Conservation (phyloP, 2,888 invertebrate species). For the Coleophora deauratella region DNA sequence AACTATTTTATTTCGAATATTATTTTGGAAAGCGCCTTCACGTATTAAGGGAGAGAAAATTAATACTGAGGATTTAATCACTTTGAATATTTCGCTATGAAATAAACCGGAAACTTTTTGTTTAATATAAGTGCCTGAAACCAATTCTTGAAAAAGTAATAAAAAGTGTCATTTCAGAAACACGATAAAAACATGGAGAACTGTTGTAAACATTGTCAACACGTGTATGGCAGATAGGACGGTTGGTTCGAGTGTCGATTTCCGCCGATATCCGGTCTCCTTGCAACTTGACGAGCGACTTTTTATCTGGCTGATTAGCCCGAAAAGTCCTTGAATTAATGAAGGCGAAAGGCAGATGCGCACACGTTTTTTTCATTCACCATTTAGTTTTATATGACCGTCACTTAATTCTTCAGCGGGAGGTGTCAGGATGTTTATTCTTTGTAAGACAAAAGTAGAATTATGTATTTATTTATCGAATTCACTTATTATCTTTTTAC, state of each 20-base stretch:
- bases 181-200: slow-evolving; percentile 41
- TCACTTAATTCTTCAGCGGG: slow-evolving; percentile 16
- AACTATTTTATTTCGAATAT: too few species aligned
- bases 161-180: slow-evolving; percentile 31
- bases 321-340: slow-evolving; percentile 29
- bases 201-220: slow-evolving; percentile 51
- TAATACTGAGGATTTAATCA: too few species aligned
- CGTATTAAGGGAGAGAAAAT: too few species aligned
- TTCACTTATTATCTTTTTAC: too few species aligned
- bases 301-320: slow-evolving; percentile 35
- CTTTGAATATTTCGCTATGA: too few species aligned
- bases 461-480: too few species aligned
- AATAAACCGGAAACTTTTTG: too few species aligned
- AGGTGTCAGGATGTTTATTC: slow-evolving; percentile 11
- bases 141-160: slow-evolving; percentile 8
- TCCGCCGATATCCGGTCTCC: slow-evolving; percentile 39
- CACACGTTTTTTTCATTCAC: slow-evolving; percentile 25
- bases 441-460: slow-evolving; percentile 1
- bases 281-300: slow-evolving; percentile 25
- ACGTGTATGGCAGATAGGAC: slow-evolving; percentile 50
- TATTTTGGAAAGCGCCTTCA: too few species aligned
- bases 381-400: slow-evolving; percentile 20
- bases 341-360: slow-evolving; percentile 28
- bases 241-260: slow-evolving; percentile 42
- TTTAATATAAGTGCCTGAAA: too few species aligned